phyloP scores from a whole-genome alignment of 2,888 invertebrate genomes.

The Syrphus vitripennis region DNA sequence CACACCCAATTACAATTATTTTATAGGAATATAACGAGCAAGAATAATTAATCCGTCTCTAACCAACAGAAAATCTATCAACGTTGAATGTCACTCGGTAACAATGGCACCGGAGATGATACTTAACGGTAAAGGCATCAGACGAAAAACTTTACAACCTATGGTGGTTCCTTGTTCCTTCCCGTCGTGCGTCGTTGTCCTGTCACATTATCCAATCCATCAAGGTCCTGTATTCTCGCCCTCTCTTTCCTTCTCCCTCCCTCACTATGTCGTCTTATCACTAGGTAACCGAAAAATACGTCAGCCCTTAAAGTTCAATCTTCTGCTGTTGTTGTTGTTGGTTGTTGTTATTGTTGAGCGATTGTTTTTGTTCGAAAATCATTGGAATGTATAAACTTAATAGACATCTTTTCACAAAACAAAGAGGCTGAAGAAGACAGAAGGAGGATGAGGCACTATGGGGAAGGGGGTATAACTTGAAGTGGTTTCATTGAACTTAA shows the following conservation, averaged over 20 bases:
- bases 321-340: constrained; percentile 17
- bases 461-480: too few species aligned
- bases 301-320: constrained; percentile 34
- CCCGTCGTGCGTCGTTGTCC: constrained; percentile 48
- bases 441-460: not conserved
- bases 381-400: constrained; percentile 61
- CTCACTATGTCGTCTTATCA: not conserved
- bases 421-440: constrained; percentile 2
- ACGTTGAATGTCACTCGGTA: constrained; percentile 55
- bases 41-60: constrained; percentile 60
- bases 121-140: constrained; percentile 33
- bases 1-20: not conserved
- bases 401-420: constrained; percentile 54
- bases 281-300: constrained; percentile 41
- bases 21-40: not conserved
- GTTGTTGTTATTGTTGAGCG: constrained; percentile 25
- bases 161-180: not conserved
- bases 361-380: constrained; percentile 53
- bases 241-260: not conserved
- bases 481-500: constrained; percentile 60
- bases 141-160: constrained; percentile 42
- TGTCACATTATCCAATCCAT: constrained; percentile 67
- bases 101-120: constrained; percentile 44
- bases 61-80: constrained; percentile 27
- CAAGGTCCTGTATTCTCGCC: constrained; percentile 17